Evolutionary conservation across 2,797 vertebrate genomes (phyloP), one percentile per base, ranked within the genome.

Genomic region (Halcyon leucocephala): DNA sequence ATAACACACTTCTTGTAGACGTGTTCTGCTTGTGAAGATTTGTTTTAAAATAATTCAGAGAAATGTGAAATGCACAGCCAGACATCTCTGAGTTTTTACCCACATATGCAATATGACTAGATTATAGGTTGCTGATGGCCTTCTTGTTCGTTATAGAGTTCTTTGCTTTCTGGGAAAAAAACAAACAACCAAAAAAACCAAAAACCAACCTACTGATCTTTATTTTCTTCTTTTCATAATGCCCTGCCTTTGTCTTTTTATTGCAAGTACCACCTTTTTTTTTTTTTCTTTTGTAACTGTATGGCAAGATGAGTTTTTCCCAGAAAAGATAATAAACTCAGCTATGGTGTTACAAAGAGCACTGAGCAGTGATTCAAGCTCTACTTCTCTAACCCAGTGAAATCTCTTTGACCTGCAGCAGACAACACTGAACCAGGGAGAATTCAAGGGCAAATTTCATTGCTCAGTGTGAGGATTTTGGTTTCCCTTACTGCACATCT

Each of bases 161-260:
- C 18, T n/a, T 91, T 80, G 20, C 49, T 95, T 85, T 91, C 84
- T 82, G 49, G 62, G n/a, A 69, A 71, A 82, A 93, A 82, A 25
- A 14, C 46, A 48, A 48, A 24, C 46, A 48, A 48, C 11, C 25
- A 51, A 28, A 16, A 25, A 9, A 51, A 26, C 14, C 26, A 26
- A 49, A 49, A 49, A 49, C 0, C n/a, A 14, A 12, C 18, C 55
- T 80, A 58, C 0, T 62, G 64, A 44, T 52, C 22, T 88, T n/a
- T 86, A 14, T 80, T 88, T 82, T 76, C 4, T 65, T 93, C 5
- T 91, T 66, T 46, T 67, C 15, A 35, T 46, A 41, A 57, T 54
- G 15, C 7, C 18, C 25, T 74, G 28, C 15, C 13, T 89, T 61
- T 86, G n/a, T 72, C 46, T 52, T 64, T 90, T 89, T 86, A 55